phyloP scores from a whole-genome alignment of 92 coral and sea anemone species.

The Heliopora coerulea region DNA sequence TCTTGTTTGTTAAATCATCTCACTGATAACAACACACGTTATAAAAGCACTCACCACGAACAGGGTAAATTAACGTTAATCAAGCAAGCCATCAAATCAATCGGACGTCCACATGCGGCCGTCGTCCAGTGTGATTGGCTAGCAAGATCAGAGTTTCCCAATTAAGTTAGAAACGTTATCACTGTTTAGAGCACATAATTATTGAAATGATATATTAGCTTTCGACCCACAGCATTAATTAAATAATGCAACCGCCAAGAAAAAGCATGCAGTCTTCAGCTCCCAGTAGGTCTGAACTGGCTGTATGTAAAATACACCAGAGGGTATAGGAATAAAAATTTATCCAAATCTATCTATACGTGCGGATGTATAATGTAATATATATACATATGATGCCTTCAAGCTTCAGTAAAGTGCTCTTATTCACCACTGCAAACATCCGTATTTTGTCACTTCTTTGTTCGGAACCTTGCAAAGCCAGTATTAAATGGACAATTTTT shows the following conservation, averaged over 20 bases:
- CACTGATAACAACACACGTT: conserved; percentile 31
- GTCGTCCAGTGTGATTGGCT: conserved; percentile 4
- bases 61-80: conserved; percentile 35
- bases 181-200: conserved; percentile 17
- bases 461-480: neutral
- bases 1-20: conserved; percentile 34
- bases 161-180: conserved; percentile 45
- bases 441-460: neutral
- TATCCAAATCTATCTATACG: too few relatives aligned
- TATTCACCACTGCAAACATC: neutral
- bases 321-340: too few relatives aligned
- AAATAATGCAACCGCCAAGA: conserved; percentile 3
- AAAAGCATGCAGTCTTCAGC: too few relatives aligned
- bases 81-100: conserved; percentile 40
- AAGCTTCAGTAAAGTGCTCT: neutral
- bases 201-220: conserved; percentile 22
- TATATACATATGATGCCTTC: too few relatives aligned
- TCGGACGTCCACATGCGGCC: conserved; percentile 11
- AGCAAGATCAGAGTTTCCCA: conserved; percentile 1
- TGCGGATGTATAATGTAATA: too few relatives aligned
- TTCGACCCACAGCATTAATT: conserved; percentile 27
- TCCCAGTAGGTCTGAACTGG: too few relatives aligned
- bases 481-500: neutral
- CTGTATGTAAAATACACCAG: too few relatives aligned
- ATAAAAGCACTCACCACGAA: conserved; percentile 32